These are phyloP conservation scores for Pogonomyrmex californicus DNA, from an alignment of 1,140 invertebrate genomes.

Conservation along the genomic window DNA sequence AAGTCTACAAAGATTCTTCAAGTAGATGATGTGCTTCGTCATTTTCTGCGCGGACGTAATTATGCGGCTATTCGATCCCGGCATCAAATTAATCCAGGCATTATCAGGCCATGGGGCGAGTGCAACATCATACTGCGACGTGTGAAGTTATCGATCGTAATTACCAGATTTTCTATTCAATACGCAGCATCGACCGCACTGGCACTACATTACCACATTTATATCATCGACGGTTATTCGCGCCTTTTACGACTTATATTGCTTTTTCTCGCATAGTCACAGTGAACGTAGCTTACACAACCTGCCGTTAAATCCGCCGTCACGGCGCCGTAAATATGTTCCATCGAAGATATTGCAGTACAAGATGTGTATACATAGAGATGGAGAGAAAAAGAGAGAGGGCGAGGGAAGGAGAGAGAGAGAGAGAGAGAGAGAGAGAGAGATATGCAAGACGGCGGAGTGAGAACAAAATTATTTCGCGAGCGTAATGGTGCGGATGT, in stretches of 20 bases:
- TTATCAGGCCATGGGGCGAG: conserved; percentile 34
- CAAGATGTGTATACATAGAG: conserved; percentile 9
- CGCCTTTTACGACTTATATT: conserved; percentile 37
- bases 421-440: background rate
- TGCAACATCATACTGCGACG: conserved; percentile 20
- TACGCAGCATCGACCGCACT: conserved; percentile 6
- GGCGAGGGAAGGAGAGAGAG: background rate
- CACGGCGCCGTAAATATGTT: conserved; percentile 55
- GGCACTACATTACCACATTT: background rate
- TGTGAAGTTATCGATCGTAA: conserved; percentile 46
- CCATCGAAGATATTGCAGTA: conserved; percentile 49
- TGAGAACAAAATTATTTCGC: conserved; percentile 58
- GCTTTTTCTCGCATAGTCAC: conserved; percentile 32
- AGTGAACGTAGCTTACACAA: conserved; percentile 48
- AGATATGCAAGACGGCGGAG: background rate
- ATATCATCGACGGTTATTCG: conserved; percentile 8
- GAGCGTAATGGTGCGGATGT: conserved; percentile 57
- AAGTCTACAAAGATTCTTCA: conserved; percentile 9
- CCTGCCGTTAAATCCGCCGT: conserved; percentile 44
- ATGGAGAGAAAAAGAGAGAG: background rate
- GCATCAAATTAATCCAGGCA: conserved; percentile 53
- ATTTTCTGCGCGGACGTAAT: conserved; percentile 2
- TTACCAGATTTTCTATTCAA: conserved; percentile 49
- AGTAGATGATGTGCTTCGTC: background rate
- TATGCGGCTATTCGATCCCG: conserved; percentile 35